These are phyloP conservation scores for Euproctis similis DNA, from an alignment of 2,888 invertebrate species.

Conservation along the genomic window DNA sequence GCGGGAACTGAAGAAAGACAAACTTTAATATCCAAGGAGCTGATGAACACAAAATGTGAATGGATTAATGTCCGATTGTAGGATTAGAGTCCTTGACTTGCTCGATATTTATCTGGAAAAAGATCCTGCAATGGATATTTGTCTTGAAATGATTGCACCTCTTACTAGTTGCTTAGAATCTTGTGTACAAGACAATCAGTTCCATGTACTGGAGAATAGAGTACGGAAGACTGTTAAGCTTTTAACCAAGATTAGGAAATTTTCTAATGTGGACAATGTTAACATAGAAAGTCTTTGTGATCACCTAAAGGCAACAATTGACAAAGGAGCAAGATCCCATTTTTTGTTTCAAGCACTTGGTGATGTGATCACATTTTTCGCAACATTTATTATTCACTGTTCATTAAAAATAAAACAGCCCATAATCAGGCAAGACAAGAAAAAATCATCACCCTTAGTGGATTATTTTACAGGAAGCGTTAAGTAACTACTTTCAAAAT, in stretches of 20 bases:
- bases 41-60: no score
- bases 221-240: conserved; percentile 78
- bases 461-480: conserved; percentile 69
- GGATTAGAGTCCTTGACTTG: conserved; percentile 84
- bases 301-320: conserved; percentile 74
- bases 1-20: no score
- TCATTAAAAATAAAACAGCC: conserved; percentile 63
- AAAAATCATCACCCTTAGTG: conserved; percentile 50
- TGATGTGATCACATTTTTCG: conserved; percentile 78
- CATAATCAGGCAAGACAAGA: no score
- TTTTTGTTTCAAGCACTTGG: conserved; percentile 80
- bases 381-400: conserved; percentile 79
- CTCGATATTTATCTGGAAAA: conserved; percentile 83
- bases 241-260: conserved; percentile 77
- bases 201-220: conserved; percentile 79
- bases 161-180: conserved; percentile 81
- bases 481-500: conserved; percentile 77
- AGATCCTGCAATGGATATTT: conserved; percentile 79
- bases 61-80: conserved; percentile 85
- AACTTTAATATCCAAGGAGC: no score
- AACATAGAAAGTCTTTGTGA: conserved; percentile 70
- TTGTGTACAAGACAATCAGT: conserved; percentile 80
- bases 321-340: conserved; percentile 78
- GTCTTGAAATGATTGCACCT: conserved; percentile 81
- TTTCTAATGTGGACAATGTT: conserved; percentile 73